Conservation (phyloP, 1,140 invertebrate species). For the Eueides isabella region DNA sequence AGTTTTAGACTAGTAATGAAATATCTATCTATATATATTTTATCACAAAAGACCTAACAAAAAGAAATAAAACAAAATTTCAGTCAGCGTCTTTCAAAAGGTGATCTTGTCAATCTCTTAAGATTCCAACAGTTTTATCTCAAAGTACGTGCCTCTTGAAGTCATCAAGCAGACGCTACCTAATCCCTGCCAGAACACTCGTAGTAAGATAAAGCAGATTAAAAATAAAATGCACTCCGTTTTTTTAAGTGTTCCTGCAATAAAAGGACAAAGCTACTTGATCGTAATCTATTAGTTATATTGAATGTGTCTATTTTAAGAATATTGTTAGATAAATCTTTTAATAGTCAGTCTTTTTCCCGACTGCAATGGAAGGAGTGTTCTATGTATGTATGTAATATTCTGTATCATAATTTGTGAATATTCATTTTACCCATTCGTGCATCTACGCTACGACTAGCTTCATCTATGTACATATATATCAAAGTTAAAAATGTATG, state of each 20-base stretch:
- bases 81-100: constrained; percentile 10
- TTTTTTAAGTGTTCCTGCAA: constrained; percentile 36
- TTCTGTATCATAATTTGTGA: too few relatives aligned
- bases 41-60: background rate
- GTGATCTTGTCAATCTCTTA: constrained; percentile 4
- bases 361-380: too few relatives aligned
- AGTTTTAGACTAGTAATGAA: background rate
- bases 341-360: too few relatives aligned
- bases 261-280: constrained; percentile 29
- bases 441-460: too few relatives aligned
- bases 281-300: constrained; percentile 18
- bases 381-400: too few relatives aligned
- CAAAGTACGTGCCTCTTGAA: constrained; percentile 37
- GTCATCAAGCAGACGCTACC: constrained; percentile 37
- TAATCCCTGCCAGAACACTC: constrained; percentile 37
- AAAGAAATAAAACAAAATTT: background rate
- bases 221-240: constrained; percentile 38
- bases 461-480: too few relatives aligned
- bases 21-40: background rate
- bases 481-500: too few relatives aligned
- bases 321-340: background rate
- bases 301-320: constrained; percentile 15
- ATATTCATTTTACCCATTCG: too few relatives aligned
- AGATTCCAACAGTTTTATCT: constrained; percentile 28
- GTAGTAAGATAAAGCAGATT: constrained; percentile 39